phyloP scores from a whole-genome alignment of 1,140 invertebrate species.

The Carcinoscorpius rotundicauda region DNA sequence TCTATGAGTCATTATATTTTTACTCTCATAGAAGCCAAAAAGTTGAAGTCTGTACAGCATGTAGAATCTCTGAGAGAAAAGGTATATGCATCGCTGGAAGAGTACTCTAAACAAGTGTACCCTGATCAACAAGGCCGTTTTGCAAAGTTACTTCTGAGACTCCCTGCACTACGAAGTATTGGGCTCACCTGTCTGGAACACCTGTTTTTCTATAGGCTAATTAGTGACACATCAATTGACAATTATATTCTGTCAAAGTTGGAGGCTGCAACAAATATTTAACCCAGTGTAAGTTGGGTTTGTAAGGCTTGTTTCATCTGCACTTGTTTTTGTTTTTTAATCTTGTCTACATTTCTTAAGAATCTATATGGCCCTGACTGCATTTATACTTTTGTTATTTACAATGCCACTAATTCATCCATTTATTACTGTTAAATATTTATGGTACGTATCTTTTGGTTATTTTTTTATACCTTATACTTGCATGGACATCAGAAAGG shows the following conservation, averaged over 20 bases:
- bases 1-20: neutral
- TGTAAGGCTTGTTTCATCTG: no score
- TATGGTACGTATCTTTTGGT: no score
- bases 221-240: constrained; percentile 42
- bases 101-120: constrained; percentile 75
- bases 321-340: no score
- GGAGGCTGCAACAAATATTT: constrained; percentile 36
- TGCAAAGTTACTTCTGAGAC: constrained; percentile 77
- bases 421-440: no score
- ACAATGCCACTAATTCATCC: no score
- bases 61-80: constrained; percentile 84
- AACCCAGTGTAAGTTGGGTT: neutral
- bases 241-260: constrained; percentile 44
- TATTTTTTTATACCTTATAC: no score
- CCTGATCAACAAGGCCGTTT: constrained; percentile 87
- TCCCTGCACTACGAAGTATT: constrained; percentile 88
- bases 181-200: constrained; percentile 91
- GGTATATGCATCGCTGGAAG: constrained; percentile 85
- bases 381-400: no score
- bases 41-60: constrained; percentile 62
- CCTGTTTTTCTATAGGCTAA: constrained; percentile 85
- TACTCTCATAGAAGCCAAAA: constrained; percentile 61
- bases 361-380: no score
- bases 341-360: no score
- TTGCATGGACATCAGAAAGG: no score